These are phyloP conservation scores for Drosophila monieri DNA, from an alignment of 2,888 invertebrate species.

Conservation along the genomic window DNA sequence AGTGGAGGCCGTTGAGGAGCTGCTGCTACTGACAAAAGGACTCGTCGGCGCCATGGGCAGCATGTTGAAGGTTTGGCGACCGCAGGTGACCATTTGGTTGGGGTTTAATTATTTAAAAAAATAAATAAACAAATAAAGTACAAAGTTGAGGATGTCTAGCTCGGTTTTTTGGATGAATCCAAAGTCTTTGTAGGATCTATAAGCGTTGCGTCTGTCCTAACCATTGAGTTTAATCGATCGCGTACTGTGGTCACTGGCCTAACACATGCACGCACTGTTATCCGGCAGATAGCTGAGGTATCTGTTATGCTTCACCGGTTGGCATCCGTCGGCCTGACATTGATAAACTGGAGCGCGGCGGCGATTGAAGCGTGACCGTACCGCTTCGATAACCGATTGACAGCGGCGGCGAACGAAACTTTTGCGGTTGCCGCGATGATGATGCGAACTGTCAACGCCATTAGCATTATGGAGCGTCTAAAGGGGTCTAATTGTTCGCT, in stretches of 20 bases:
- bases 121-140: constrained; percentile 39
- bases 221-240: constrained; percentile 2
- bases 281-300: constrained; percentile 29
- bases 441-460: constrained; percentile 81
- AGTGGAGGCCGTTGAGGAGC: constrained; percentile 59
- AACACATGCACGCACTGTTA: constrained; percentile 37
- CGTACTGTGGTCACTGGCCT: constrained; percentile 32
- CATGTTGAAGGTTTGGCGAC: constrained; percentile 86
- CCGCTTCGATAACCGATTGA: constrained; percentile 75
- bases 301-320: constrained; percentile 68
- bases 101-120: constrained; percentile 51
- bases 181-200: constrained; percentile 10
- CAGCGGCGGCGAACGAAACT: constrained; percentile 35
- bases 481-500: constrained; percentile 75
- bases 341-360: constrained; percentile 72
- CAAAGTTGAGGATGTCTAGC: background rate
- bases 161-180: constrained; percentile 1
- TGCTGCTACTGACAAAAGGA: constrained; percentile 73
- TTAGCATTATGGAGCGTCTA: constrained; percentile 76
- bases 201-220: background rate
- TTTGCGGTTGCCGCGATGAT: constrained; percentile 74
- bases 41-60: constrained; percentile 94
- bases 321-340: constrained; percentile 74
- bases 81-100: constrained; percentile 84
- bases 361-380: constrained; percentile 74